Percentiles rank a stretch among this genome's conserved stretches.
phyloP scores from a whole-genome alignment of 2,797 vertebrate species.

The Enteromius mattozi region DNA sequence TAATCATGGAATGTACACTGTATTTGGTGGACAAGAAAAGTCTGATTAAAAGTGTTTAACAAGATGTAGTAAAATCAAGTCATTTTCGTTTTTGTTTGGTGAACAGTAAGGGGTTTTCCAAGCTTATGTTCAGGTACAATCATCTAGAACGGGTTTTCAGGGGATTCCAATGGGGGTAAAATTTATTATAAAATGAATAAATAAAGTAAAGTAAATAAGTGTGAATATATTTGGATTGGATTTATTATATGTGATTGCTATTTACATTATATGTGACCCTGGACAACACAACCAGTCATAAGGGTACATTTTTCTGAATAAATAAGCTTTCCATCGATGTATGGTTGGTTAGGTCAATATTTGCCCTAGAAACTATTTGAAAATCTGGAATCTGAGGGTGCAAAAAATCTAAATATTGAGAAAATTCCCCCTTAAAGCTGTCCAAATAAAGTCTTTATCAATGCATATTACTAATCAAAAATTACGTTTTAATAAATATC shows the following conservation, averaged over 20 bases:
- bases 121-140: not conserved
- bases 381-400: too few relatives aligned
- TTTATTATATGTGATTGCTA: not conserved
- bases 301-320: too few relatives aligned
- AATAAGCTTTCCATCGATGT: too few relatives aligned
- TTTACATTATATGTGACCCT: not conserved
- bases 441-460: too few relatives aligned
- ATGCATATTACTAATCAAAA: too few relatives aligned
- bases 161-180: not conserved
- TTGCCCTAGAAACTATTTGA: too few relatives aligned
- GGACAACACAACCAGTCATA: not conserved
- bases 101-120: not conserved
- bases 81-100: not conserved
- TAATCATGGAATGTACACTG: not conserved
- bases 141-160: not conserved
- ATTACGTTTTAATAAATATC: too few relatives aligned
- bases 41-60: not conserved
- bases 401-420: too few relatives aligned
- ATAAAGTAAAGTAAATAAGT: not conserved
- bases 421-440: too few relatives aligned
- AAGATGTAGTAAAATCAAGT: not conserved
- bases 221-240: not conserved
- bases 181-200: not conserved
- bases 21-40: not conserved
- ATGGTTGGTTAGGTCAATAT: too few relatives aligned